Percentiles rank a stretch among this genome's conserved stretches.
Conservation (phyloP, 2,113 vertebrate genomes). For the Pheucticus melanocephalus region DNA sequence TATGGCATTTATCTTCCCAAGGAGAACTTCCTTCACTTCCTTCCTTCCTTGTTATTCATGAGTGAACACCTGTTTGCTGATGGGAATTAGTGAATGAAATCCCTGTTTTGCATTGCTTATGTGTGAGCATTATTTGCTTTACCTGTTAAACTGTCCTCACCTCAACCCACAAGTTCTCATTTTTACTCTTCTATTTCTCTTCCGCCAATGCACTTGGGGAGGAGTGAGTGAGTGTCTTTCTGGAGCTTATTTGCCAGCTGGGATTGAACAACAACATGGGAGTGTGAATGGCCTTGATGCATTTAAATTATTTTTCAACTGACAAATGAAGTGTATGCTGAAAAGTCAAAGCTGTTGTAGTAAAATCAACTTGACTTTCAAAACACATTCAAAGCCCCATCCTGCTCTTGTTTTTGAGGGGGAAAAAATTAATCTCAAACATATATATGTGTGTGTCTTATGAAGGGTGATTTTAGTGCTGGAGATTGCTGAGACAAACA, state of each 20-base stretch:
- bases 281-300: neutral
- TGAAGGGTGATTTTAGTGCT: neutral
- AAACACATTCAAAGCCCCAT: neutral
- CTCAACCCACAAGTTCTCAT: neutral
- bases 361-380: neutral
- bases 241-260: neutral
- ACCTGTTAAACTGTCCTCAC: neutral
- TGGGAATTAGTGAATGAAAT: neutral
- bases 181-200: neutral
- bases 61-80: neutral
- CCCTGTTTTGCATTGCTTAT: neutral
- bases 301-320: conserved; percentile 8
- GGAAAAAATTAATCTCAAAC: neutral
- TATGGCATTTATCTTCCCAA: neutral
- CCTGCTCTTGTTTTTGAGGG: neutral
- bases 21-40: neutral
- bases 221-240: neutral
- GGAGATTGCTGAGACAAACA: neutral
- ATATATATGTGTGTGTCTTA: neutral
- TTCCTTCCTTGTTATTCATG: neutral
- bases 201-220: neutral
- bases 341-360: neutral
- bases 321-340: neutral
- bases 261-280: neutral
- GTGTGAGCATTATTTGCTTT: neutral